Base-by-base conservation (phyloP, 37 sponge, comb jelly and placozoan genomes). In the Aphrocallistes beatrix region DNA sequence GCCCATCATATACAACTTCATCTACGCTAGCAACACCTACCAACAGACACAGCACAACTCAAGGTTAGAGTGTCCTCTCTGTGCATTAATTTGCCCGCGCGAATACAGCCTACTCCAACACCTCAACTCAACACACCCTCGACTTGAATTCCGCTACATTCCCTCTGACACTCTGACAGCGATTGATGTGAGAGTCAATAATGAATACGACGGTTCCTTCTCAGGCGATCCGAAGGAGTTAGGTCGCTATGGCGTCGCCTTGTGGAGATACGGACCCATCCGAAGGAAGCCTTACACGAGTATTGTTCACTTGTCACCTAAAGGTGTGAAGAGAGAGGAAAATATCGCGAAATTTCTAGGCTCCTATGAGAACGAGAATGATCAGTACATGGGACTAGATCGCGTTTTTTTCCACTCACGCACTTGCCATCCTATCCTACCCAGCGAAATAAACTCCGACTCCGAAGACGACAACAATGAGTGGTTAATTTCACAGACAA, bases 1-100 rank as follows among this genome's bases (percentile, higher is more conserved):
- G 1, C 37, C 49, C 0, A 39, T 91, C 21, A 50, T 90, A 38
- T 96, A 91, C 89, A 92, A 93, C 88, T 97, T 94, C 51, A 81
- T 92, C 9, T 97, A 97, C 84, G 50, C 82, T 39, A 88, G 87
- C 25, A 90, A 91, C 87, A 83, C 47, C 34, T 45, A 83, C 30
- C 97, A 94, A 83, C 94, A 97, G 84, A 97, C 97, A 0, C 93
- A 94, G 82, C 81, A 51, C 23, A 39, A 85, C 19, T 39, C 81
- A 13, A 82, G 85, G 38, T 48, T 90, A 82, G 38, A 17, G 36
- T 97, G 97, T 83, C 97, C 97, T 0, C 92, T 93, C 91, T 97
- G 97, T 51, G 38, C 38, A 23, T 69, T 92, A 17, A 37, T 81
- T 36, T 97, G 94, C 37, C 37, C 38, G 37, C 51, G 69, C 38